phyloP scores from a whole-genome alignment of 2,797 vertebrate genomes.

The Platalea minor region DNA sequence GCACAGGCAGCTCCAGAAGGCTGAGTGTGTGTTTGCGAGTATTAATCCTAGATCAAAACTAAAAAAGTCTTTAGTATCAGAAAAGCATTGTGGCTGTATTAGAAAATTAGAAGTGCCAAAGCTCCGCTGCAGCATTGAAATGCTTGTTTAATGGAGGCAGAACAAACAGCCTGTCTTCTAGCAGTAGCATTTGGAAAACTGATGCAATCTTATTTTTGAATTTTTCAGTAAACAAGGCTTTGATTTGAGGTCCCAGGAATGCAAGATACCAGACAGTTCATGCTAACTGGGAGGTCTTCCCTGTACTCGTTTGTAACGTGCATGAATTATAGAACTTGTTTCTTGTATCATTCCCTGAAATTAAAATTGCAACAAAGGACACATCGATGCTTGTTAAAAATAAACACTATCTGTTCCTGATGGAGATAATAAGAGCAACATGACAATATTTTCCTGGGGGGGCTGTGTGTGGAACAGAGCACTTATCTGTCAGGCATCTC shows the following conservation, averaged over 20 bases:
- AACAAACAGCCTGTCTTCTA: too few species aligned
- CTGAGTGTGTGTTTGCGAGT: fast-evolving
- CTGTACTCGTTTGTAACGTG: background rate
- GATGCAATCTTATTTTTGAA: background rate
- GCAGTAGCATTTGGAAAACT: background rate
- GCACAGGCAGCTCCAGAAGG: background rate
- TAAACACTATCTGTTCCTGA: background rate
- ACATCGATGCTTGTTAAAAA: background rate
- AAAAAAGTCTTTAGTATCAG: background rate
- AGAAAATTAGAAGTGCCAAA: fast-evolving
- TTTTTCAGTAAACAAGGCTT: background rate
- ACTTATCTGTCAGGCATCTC: background rate
- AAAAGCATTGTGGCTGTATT: fast-evolving
- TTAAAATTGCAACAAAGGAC: background rate
- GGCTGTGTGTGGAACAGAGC: background rate
- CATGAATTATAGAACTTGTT: background rate
- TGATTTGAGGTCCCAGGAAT: background rate
- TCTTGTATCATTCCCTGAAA: background rate
- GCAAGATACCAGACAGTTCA: background rate
- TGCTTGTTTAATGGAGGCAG: fast-evolving
- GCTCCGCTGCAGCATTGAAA: background rate
- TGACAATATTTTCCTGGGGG: background rate
- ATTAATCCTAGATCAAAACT: background rate
- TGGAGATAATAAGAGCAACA: background rate
- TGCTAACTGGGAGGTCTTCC: background rate